phyloP scores from a whole-genome alignment of 2,113 vertebrate genomes.

The Aptenodytes forsteri region DNA sequence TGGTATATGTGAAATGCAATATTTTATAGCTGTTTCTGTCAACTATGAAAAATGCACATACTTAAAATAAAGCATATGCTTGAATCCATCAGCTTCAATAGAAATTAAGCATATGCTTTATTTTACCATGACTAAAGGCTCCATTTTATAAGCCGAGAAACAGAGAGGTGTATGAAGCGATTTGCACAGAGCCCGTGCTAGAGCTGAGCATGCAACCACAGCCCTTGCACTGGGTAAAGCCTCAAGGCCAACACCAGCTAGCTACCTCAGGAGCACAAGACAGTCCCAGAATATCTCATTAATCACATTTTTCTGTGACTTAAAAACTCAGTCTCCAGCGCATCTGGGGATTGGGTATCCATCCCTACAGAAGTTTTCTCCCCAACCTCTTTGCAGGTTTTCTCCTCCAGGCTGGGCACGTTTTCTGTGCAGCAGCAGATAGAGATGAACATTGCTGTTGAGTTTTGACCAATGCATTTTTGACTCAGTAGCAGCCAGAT shows the following conservation, averaged over 20 bases:
- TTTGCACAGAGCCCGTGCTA: background rate
- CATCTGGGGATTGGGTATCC: rapidly evolving
- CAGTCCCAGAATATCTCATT: background rate
- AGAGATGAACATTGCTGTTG: rapidly evolving
- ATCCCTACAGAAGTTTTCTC: background rate
- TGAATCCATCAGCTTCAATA: background rate
- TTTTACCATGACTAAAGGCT: background rate
- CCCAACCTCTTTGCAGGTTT: background rate
- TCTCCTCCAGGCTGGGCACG: rapidly evolving
- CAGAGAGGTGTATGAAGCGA: rapidly evolving
- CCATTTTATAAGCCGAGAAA: rapidly evolving
- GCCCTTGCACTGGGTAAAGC: background rate
- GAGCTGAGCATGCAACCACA: background rate
- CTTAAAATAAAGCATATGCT: background rate
- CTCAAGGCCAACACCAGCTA: background rate
- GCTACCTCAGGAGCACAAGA: background rate
- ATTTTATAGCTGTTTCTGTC: rapidly evolving
- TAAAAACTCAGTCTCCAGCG: background rate
- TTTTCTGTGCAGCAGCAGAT: background rate
- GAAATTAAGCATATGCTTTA: background rate
- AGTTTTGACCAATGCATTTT: rapidly evolving
- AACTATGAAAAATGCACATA: background rate
- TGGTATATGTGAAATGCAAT: rapidly evolving
- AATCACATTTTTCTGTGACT: background rate
- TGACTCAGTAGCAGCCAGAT: rapidly evolving